A percentile compares a stretch with the other conserved stretches of the same genome.
phyloP scores from a whole-genome alignment of 1,140 invertebrate species.

The Leptoteleia sp. region DNA sequence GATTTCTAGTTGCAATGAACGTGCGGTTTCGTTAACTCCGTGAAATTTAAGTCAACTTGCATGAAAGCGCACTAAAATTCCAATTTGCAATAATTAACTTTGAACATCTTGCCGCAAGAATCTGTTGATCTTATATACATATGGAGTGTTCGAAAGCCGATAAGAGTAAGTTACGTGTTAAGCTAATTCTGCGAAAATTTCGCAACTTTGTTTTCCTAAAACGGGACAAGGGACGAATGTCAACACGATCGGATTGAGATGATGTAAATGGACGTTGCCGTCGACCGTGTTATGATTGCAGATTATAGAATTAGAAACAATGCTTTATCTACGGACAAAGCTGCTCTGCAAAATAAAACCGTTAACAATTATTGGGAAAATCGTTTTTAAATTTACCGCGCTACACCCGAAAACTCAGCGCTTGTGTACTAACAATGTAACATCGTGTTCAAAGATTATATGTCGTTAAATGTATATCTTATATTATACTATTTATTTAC shows the following conservation, averaged over 20 bases:
- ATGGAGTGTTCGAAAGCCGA: constrained; percentile 64
- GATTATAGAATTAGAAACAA: constrained; percentile 3
- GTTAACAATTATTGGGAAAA: too few relatives aligned
- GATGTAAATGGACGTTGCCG: constrained; percentile 33
- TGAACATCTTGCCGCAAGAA: constrained; percentile 62
- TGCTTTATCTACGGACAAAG: background rate
- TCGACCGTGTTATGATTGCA: constrained; percentile 21
- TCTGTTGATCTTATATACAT: constrained; percentile 66
- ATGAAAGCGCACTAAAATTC: constrained; percentile 64
- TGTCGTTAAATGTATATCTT: too few relatives aligned
- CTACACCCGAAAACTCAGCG: too few relatives aligned
- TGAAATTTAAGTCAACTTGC: constrained; percentile 66
- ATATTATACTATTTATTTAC: too few relatives aligned
- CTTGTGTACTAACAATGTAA: too few relatives aligned
- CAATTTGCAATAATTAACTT: constrained; percentile 71
- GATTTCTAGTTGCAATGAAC: constrained; percentile 41
- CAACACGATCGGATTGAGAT: constrained; percentile 41
- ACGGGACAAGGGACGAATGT: constrained; percentile 36
- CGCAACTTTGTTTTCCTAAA: constrained; percentile 46
- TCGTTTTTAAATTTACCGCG: too few relatives aligned
- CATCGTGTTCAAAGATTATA: too few relatives aligned
- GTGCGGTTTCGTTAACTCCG: constrained; percentile 57
- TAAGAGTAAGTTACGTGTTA: constrained; percentile 66
- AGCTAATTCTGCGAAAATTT: constrained; percentile 55
- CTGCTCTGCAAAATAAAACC: too few relatives aligned